Base-by-base conservation (phyloP, 2,113 vertebrate species). In the Malurus alboscapulatus region DNA sequence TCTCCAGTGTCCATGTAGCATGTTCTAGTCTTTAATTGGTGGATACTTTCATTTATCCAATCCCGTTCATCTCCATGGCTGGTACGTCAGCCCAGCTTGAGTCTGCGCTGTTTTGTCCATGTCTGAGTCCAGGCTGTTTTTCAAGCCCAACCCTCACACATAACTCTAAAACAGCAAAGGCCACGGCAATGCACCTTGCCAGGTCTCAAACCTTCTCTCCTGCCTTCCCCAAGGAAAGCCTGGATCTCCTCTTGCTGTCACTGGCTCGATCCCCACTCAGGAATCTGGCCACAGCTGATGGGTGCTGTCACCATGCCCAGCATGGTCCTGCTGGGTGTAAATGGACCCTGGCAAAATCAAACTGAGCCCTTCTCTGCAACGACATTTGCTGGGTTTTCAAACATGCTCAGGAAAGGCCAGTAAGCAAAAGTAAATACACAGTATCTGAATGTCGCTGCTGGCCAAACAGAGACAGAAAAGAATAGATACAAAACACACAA, bases 271-370 rank as follows among this genome's bases (percentile, higher is more conserved):
- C 19, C 50, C 30, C 30, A 8, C 9, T 10, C 67, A 7, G 1
- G 4, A 11, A 22, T 1, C 24, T 36, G 84, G 12, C 9, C 3
- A 3, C 2, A 50, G 44, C 17, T 4, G 3, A 30, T 20, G n/a
- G 50, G 17, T 53, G 10, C 27, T 32, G 55, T 4, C 44, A 22
- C 2, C 0, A 0, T 8, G 30, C 20, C 5, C 8, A 81, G 3
- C 29, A 14, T 2, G 13, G 29, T 58, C 32, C 32, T 59, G 26
- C 48, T 67, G 77, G 62, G 12, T 5, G 2, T 38, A 25, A 58
- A 50, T 5, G 25, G 34, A 45, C 13, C 53, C 12, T 12, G 26
- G 8, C 4, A 22, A 77, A 73, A 50, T 4, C 3, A 36, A 32
- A 40, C 2, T 12, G 47, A 72, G 48, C 15, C n/a, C 54, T 12